Base-by-base conservation (phyloP, 2,113 vertebrate genomes). In the Pteruthius melanotis region DNA sequence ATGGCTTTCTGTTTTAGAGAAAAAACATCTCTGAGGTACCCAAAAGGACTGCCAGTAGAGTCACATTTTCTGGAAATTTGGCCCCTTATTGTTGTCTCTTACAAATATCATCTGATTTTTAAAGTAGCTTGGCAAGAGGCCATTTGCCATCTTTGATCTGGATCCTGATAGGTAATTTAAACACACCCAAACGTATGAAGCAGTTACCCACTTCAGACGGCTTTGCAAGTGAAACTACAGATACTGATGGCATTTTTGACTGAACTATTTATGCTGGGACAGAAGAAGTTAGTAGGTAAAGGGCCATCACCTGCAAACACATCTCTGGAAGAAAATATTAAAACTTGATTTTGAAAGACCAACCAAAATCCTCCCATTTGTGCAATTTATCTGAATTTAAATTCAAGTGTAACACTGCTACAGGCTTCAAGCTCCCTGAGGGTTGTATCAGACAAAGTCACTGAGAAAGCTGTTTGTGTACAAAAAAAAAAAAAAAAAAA, bases 111-210 rank as follows among this genome's bases (percentile, higher is more conserved):
- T 76, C 59, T 84, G 66, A 31, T 86, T 88, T 88, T 85, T 50
- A 77, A 93, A 83, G 18, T 72, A 74, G 59, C 23, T 82, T 95
- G 90, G 90, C 87, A 93, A 88, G 47, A 77, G 21, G 63, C 79
- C 54, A 82, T 83, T 94, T 91, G 50, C 27, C 28, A 63, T 66
- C 82, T 94, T 95, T 94, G 71, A 92, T 95, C 82, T 89, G 39
- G 33, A 80, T 87, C 59, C 59, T 88, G 84, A 93, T 90, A 83
- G 8, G 94, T 28, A 77, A 83, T 87, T 88, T 90, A 84, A 96
- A 88, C 82, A 93, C 71, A 50, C 75, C 59, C 87, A 85, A 88
- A 83, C 0, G 12, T 93, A 66, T 81, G 85, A 94, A 94, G 87
- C 66, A 87, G 56, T 75, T 82, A 33, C 22, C 30, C 18, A 56